Evolutionary conservation across 2,888 invertebrate genomes (phyloP).

Genomic region (Aphodius granarius): DNA sequence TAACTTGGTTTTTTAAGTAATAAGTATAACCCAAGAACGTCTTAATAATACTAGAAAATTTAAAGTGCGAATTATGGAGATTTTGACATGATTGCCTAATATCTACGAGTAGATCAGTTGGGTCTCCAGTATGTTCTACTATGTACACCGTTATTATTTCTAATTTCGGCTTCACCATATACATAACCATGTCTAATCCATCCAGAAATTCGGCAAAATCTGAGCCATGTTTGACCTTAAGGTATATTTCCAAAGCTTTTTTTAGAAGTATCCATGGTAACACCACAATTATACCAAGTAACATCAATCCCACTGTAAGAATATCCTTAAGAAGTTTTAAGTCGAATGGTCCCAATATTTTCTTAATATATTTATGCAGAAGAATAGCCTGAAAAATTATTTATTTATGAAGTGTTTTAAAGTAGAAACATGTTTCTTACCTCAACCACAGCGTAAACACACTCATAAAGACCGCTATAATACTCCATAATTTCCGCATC

Average conservation of each 20-base stretch:
- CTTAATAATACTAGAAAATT: not conserved
- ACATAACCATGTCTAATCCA: not conserved
- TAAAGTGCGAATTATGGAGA: not conserved
- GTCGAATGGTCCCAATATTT: not conserved
- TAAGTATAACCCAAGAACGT: not conserved
- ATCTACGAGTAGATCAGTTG: not conserved
- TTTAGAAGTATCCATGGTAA: not conserved
- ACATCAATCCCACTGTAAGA: not conserved
- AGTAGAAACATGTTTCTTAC: not conserved
- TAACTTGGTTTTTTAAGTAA: not conserved
- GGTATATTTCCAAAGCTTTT: not conserved
- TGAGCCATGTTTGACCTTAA: not conserved
- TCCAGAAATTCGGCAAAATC: not conserved
- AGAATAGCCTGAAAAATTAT: not conserved
- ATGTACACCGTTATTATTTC: not conserved
- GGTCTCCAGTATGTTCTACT: not conserved
- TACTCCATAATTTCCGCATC: not conserved
- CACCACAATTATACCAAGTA: not conserved
- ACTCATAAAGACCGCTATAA: not conserved
- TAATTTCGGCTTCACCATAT: not conserved
- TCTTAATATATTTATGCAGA: not conserved
- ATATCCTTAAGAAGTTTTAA: not conserved
- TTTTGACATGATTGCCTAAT: not conserved
- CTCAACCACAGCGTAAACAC: not conserved
- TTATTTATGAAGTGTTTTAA: not conserved